Evolutionary conservation across 37 sponge, comb jelly and placozoan genomes (phyloP).

Genomic region (Eunapius fragilis): DNA sequence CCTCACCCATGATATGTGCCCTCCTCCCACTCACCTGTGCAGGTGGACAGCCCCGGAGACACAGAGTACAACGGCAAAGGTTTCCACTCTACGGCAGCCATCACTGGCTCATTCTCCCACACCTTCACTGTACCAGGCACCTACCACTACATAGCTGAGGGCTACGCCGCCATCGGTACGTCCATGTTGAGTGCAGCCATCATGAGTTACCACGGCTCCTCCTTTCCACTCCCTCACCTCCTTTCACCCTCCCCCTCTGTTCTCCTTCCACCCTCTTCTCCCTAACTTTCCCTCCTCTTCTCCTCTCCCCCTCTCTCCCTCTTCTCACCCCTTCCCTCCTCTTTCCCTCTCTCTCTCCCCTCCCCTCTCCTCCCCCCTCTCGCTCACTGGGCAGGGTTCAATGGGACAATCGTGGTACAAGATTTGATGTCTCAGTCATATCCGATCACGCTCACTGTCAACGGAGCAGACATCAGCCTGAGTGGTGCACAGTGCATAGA

Average conservation of each 20-base stretch:
- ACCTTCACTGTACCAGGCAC: slow-evolving; percentile 66
- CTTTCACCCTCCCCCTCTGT: no score
- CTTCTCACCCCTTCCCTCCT: no score
- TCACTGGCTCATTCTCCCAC: slow-evolving; percentile 60
- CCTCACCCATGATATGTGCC: not conserved
- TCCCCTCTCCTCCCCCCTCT: not conserved
- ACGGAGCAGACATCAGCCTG: slow-evolving; percentile 28
- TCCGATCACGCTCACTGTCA: slow-evolving; percentile 18
- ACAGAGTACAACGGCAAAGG: slow-evolving; percentile 56
- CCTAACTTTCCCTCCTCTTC: no score
- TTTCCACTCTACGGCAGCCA: slow-evolving; percentile 33
- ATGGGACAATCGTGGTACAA: slow-evolving; percentile 48
- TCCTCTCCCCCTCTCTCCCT: no score
- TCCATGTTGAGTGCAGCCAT: no score
- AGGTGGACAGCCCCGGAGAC: slow-evolving; percentile 11
- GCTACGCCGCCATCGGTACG: slow-evolving; percentile 72
- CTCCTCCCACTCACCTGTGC: not conserved
- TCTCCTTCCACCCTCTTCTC: no score
- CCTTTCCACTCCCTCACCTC: no score
- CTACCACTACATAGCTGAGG: slow-evolving; percentile 77
- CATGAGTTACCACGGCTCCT: no score
- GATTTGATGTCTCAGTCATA: not conserved
- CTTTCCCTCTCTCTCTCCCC: no score
- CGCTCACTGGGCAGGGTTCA: slow-evolving; percentile 49
- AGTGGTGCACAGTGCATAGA: slow-evolving; percentile 6